Evolutionary conservation across 2,113 vertebrate species (phyloP).

Genomic region (Crotalus horridus): DNA sequence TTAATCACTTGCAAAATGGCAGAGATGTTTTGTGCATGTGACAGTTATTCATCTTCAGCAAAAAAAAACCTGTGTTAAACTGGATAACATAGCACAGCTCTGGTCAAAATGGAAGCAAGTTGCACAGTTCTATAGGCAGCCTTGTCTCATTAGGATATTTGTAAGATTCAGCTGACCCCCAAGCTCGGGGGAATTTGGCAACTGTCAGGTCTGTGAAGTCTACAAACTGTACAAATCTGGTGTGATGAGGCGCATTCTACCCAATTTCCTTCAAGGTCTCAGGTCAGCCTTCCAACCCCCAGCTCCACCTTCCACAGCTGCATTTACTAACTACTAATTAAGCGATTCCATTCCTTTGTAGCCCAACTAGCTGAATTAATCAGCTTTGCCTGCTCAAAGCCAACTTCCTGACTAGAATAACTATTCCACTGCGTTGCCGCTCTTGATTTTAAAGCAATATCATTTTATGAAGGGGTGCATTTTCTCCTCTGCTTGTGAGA

Average conservation of each 20-base stretch:
- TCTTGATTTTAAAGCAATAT: neutral
- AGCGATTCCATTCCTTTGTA: conserved; percentile 12
- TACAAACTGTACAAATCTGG: neutral
- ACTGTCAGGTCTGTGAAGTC: neutral
- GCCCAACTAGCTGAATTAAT: conserved; percentile 1
- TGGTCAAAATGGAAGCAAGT: neutral
- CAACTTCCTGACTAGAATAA: neutral
- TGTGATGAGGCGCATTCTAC: neutral
- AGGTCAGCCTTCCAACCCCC: neutral
- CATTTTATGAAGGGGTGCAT: neutral
- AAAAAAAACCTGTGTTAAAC: neutral
- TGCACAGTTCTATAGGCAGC: neutral
- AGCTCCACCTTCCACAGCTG: neutral
- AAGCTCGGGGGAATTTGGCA: neutral
- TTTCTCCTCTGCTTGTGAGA: neutral
- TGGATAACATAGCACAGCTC: neutral
- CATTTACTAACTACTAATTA: conserved; percentile 16
- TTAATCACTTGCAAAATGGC: neutral
- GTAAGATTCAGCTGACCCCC: neutral
- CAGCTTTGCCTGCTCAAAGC: neutral
- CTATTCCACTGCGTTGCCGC: neutral
- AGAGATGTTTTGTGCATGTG: neutral
- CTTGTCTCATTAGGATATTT: neutral
- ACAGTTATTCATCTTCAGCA: neutral
- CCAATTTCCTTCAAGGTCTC: neutral